Base-by-base conservation (phyloP, 2,888 invertebrate genomes). In the Lasioglossum vierecki region DNA sequence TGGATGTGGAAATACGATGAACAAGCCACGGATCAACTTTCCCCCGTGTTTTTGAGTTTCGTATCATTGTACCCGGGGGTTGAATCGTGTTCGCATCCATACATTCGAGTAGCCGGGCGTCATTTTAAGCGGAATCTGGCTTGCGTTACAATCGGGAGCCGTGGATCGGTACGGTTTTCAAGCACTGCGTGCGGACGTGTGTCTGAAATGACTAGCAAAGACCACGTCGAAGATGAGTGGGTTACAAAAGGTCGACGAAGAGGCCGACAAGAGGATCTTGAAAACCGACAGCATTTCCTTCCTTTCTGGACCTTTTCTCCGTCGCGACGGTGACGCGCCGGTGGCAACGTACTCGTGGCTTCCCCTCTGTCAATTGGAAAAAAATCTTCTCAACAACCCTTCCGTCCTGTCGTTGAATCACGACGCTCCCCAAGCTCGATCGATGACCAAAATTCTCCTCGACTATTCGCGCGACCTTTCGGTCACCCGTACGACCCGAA, bases 171-270 rank as follows among this genome's bases (percentile, higher is more conserved):
- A n/a, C 41, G 70, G 70, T 39, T 74, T 78, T 76, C 81, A 46
- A 78, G 68, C 44, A 70, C 41, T 4, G 70, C 41, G 11, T 5
- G 46, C 63, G 44, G 41, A 71, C 49, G 72, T 30, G 76, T 41
- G 49, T 68, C 63, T 81, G 75, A 82, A 86, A 85, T 77, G 86
- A 85, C 85, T 85, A 73, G 85, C 80, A 76, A 81, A 84, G 86
- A 81, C 84, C 76, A 73, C 70, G 63, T n/a, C 63, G 53, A 79
- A 70, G 70, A 74, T 44, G 76, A 82, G 86, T 77, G 85, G 85
- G 80, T 84, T 72, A 66, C 72, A 84, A 85, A 76, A 79, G 85
- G 79, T 82, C 82, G 76, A 53, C 78, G 66, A 86, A 80, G 80
- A 79, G 86, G 75, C 44, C 60, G 66, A 76, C 53, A 44, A 86